Evolutionary conservation across 2,113 vertebrate species (phyloP), one percentile per base, ranked within the genome.

Genomic region (Zosterops pallidus): DNA sequence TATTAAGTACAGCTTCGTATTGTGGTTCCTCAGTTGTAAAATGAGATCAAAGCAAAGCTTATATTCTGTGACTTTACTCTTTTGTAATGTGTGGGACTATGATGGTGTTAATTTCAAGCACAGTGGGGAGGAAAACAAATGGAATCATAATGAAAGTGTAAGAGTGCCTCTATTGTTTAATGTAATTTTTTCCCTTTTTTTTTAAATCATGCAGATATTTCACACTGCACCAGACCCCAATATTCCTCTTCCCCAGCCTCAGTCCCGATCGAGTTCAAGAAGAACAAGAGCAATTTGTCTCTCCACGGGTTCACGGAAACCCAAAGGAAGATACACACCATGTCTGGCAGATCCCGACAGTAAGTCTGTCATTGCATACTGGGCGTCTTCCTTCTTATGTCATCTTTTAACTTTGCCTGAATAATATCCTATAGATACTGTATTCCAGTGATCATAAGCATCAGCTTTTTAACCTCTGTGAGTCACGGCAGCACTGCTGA

Each of bases 321-420:
- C 99, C 74, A 98, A 97, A 86, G 98, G 99, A 71, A 98, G 97
- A 96, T 99, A 97, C 94, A 99, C 97, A 13, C 99, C 99, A 0
- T 99, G 99, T 97, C 97, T 99, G 64, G 99, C 99, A 5, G 99
- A 99, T 83, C 99, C 99, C 5, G 99, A 99, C 76, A 99, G 99
- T 99, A 97, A 98, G 99, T 98, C 79, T 79, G 55, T 68, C 23
- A 22, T 15, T 53, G 6, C 24, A 72, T 31, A 25, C 67, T 77
- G 28, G 11, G 60, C 35, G 11, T 37, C 50, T 63, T 55, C 4
- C 25, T 87, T 76, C 67, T 71, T 41, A 56, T 52, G 50, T 69
- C 22, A 8, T 35, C 53, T 89, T 75, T 80, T 77, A 68, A 56
- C 28, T 92, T 75, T 20, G 1, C 25, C 33, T 60, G 5, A 46